These are phyloP conservation scores for Tiliacea aurago DNA, from an alignment of 2,888 invertebrate genomes.

Conservation along the genomic window DNA sequence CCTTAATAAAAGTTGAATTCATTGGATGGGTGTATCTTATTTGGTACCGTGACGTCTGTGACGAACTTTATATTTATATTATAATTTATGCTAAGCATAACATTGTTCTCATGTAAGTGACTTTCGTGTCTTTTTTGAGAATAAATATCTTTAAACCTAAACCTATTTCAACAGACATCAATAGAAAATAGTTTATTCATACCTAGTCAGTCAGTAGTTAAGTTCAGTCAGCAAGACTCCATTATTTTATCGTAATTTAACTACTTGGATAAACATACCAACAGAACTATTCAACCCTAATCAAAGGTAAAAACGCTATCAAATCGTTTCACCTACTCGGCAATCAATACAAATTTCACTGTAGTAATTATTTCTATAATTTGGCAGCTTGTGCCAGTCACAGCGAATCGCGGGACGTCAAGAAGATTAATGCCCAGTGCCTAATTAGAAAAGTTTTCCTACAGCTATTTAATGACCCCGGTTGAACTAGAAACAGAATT, in stretches of 20 bases:
- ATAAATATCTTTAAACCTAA: too few species aligned
- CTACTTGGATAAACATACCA: neutral
- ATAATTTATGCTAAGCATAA: too few species aligned
- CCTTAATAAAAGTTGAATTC: too few species aligned
- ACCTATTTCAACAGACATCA: neutral
- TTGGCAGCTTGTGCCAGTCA: conserved; percentile 82
- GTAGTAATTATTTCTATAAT: conserved; percentile 80
- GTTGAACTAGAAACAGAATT: conserved; percentile 68
- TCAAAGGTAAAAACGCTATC: conserved; percentile 22
- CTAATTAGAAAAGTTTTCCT: conserved; percentile 88
- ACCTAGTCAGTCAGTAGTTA: neutral
- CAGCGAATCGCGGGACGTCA: conserved; percentile 79
- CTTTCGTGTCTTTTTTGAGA: too few species aligned
- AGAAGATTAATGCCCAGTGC: conserved; percentile 84
- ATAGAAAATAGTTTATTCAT: neutral
- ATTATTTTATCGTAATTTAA: neutral
- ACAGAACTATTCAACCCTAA: conserved; percentile 26
- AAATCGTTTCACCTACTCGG: conserved; percentile 15
- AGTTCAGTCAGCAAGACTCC: neutral
- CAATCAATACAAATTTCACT: conserved; percentile 64
- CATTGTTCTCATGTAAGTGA: too few species aligned
- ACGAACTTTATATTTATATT: too few species aligned
- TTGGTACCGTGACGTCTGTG: too few species aligned
- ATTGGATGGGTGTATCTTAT: too few species aligned
- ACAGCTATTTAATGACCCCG: conserved; percentile 82